phyloP scores from a whole-genome alignment of 2,888 invertebrate species.

The Amphipoea oculea region DNA sequence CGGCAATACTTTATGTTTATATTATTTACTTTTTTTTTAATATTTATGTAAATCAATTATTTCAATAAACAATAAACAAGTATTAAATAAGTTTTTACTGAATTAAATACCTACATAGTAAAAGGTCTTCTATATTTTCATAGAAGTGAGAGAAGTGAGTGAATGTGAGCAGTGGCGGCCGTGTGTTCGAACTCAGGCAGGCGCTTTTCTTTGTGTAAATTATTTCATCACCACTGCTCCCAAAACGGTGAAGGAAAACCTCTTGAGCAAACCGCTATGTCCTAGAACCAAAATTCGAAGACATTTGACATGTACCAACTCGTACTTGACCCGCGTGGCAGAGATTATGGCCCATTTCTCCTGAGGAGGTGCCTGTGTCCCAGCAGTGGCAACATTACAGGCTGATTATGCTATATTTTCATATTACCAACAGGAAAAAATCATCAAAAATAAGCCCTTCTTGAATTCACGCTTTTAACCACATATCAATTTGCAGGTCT shows the following conservation, averaged over 20 bases:
- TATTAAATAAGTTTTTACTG: not conserved
- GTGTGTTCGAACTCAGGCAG: rapidly evolving
- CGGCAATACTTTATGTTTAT: not conserved
- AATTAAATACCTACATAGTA: not conserved
- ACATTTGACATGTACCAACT: no score
- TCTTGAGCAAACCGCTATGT: not conserved
- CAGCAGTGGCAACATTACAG: no score
- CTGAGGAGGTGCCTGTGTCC: not conserved
- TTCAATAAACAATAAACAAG: no score
- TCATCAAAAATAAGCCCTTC: not conserved
- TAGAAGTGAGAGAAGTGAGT: not conserved
- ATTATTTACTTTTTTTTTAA: no score
- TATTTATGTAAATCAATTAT: no score
- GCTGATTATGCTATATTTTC: not conserved
- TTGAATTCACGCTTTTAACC: not conserved
- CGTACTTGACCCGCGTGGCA: no score
- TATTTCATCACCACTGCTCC: not conserved
- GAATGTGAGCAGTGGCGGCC: not conserved
- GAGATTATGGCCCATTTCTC: no score
- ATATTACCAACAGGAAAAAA: not conserved
- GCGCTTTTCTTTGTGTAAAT: not conserved
- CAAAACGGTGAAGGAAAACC: not conserved
- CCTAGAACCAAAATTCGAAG: no score
- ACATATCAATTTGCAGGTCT: conserved; percentile 90
- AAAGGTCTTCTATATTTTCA: not conserved